These are phyloP conservation scores for Caracal caracal DNA, from an alignment of 2,113 vertebrate genomes.

Conservation along the genomic window DNA sequence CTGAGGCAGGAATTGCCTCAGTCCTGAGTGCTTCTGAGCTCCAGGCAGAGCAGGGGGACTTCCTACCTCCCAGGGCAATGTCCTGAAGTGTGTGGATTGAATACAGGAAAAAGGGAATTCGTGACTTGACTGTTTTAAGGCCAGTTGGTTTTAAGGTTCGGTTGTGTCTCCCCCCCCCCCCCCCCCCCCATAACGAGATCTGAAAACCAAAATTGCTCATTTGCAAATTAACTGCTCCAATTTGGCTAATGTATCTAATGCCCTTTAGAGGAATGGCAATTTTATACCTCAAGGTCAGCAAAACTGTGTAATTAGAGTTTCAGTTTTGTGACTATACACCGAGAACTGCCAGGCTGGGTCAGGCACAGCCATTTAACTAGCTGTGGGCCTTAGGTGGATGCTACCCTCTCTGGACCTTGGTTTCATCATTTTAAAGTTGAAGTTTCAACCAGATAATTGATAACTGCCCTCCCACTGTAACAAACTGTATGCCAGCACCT, in stretches of 20 bases:
- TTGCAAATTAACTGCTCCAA: conserved; percentile 18
- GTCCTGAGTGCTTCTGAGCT: not conserved
- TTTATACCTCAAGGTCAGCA: conserved; percentile 29
- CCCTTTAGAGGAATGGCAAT: conserved; percentile 26
- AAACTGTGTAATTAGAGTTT: not conserved
- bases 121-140: conserved; percentile 3
- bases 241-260: not conserved
- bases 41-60: not conserved
- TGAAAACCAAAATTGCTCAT: conserved; percentile 38
- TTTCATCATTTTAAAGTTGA: not conserved
- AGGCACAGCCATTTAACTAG: not conserved
- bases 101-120: not conserved
- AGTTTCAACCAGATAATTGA: not conserved
- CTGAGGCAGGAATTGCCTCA: not conserved
- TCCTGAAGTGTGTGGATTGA: not conserved
- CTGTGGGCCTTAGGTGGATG: not conserved
- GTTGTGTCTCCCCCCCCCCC: not conserved
- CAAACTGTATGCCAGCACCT: not conserved
- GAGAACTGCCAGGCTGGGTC: not conserved
- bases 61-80: not conserved
- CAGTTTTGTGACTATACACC: not conserved
- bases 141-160: conserved; percentile 3
- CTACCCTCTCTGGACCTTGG: not conserved
- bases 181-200: not conserved
- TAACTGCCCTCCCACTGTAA: not conserved